Evolutionary conservation across 2,797 vertebrate genomes (phyloP).

Genomic region (Rhabdomys pumilio): DNA sequence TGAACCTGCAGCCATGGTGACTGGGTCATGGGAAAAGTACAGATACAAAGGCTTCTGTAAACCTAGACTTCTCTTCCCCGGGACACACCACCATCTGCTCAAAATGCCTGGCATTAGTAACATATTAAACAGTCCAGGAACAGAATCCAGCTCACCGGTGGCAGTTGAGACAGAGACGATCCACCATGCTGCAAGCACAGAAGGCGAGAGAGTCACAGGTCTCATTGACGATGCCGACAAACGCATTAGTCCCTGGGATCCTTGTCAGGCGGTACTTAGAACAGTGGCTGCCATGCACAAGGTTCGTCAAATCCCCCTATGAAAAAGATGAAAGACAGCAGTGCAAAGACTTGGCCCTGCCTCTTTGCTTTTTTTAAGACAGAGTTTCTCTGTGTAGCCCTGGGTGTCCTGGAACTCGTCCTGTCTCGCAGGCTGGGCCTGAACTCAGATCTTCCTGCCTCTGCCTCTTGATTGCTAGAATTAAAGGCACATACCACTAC

Average conservation of each 20-base stretch:
- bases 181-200: constrained; percentile 99
- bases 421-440: not conserved
- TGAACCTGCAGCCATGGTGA: not conserved
- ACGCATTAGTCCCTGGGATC: constrained; percentile 98
- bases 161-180: constrained; percentile 99
- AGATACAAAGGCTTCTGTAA: not conserved
- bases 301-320: constrained; percentile 98
- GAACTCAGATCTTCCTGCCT: not conserved
- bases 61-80: not conserved
- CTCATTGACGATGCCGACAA: constrained; percentile 98
- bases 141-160: constrained; percentile 92
- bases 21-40: not conserved
- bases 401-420: not conserved
- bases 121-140: not conserved
- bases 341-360: not conserved
- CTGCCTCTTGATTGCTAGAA: not conserved
- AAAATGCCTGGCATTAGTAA: not conserved
- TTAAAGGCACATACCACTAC: not conserved
- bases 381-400: not conserved
- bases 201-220: constrained; percentile 98
- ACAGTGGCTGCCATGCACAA: constrained; percentile 98
- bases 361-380: not conserved
- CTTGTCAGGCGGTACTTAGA: constrained; percentile 97
- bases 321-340: constrained; percentile 10
- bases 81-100: not conserved